Percentiles rank a stretch among this genome's conserved stretches.
Evolutionary conservation across 92 coral and sea anemone species (phyloP).

Genomic region (Siderastrea radians): DNA sequence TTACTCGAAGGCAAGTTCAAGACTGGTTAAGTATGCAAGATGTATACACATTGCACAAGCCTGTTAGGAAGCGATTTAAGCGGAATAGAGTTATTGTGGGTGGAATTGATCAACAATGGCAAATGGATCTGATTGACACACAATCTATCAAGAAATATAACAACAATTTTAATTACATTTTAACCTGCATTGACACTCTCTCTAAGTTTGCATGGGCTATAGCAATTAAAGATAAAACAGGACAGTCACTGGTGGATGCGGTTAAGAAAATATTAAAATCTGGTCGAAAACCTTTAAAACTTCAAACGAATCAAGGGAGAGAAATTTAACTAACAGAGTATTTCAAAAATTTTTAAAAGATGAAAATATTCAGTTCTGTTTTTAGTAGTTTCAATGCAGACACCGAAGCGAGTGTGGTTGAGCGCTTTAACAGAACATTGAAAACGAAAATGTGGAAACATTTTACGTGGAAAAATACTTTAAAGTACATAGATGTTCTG

Average conservation of each 20-base stretch:
- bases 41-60: not conserved
- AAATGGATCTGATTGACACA: not conserved
- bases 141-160: not conserved
- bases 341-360: too few relatives aligned
- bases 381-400: too few relatives aligned
- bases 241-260: not conserved
- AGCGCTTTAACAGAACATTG: too few relatives aligned
- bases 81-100: not conserved
- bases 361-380: too few relatives aligned
- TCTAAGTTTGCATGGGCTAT: not conserved
- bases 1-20: slow-evolving; percentile 1
- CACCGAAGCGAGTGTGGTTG: too few relatives aligned
- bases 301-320: too few relatives aligned
- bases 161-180: not conserved
- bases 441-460: too few relatives aligned
- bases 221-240: not conserved
- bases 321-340: too few relatives aligned
- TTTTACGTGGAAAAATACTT: too few relatives aligned
- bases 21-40: not conserved
- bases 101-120: not conserved
- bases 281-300: not conserved
- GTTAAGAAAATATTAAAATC: not conserved
- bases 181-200: not conserved
- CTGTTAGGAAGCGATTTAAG: not conserved
- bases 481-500: too few relatives aligned